Evolutionary conservation across 2,797 vertebrate genomes (phyloP), one percentile per base, ranked within the genome.

Genomic region (Oreochromis grahami): DNA sequence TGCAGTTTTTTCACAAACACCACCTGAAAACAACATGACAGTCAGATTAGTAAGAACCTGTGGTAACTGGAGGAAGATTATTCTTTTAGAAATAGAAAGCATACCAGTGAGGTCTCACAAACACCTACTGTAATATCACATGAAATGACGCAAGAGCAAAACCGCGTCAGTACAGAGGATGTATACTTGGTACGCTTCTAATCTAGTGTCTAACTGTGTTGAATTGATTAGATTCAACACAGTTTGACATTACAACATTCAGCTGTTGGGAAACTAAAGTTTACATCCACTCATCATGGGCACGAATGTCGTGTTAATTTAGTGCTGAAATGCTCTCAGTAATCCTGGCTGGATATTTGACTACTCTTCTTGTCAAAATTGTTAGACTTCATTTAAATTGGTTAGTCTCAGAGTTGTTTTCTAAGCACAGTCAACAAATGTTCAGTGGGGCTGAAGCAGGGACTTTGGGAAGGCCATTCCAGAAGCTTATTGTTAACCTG

Each of bases 1-100:
- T 96, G 92, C 1, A 97, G 94, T 80, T 97, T 98, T 81, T 95
- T 95, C 51, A 98, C 96, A 3, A 99, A 99, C 81, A 98, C 96
- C 83, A 99, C 98, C 99, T 99, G 86, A 76, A n/a, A 80, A 87
- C 38, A 84, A 58, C 8, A 79, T 19, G 0, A 36, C 68, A 72
- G 38, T 84, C 10, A 78, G 24, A 15, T 45, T 2, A 4, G 24
- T 48, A 10, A 32, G 26, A 24, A 72, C 15, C 15, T 36, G 34
- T 12, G 12, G 8, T 19, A 76, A 38, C 14, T 15, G 21, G n/a
- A 13, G 12, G 12, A 58, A 58, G 21, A 41, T 24, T 13, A 24
- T 15, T 65, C 19, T 26, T 68, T 68, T 68, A 43, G 63, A 68
- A 41, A 41, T 24, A 72, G 24, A 72, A 17, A 48, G 9, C 24